Evolutionary conservation across 2,113 vertebrate species (phyloP).

Genomic region (Blennius ocellaris): DNA sequence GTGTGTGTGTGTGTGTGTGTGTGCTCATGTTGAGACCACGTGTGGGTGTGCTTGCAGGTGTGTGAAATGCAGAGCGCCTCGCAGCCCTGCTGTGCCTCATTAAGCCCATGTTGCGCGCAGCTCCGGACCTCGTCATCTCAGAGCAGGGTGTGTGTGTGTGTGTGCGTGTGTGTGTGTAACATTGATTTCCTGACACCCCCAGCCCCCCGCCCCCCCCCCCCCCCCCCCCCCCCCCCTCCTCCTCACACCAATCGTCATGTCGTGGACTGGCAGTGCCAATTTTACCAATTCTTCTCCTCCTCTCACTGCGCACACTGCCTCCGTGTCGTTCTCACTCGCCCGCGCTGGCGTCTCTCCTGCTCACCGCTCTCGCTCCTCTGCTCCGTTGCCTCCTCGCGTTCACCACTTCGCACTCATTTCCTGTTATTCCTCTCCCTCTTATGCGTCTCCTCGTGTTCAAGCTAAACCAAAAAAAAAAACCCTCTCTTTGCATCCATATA

Average conservation of each 20-base stretch:
- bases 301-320: slow-evolving; percentile 19
- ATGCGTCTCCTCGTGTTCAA: slow-evolving; percentile 16
- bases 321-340: background rate
- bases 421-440: slow-evolving; percentile 1
- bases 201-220: too few species aligned
- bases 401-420: slow-evolving; percentile 1
- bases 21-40: background rate
- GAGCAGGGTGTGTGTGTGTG: slow-evolving; percentile 37
- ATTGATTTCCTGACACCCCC: slow-evolving; percentile 80
- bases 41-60: slow-evolving; percentile 50
- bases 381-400: background rate
- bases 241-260: slow-evolving; percentile 46
- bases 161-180: slow-evolving; percentile 50
- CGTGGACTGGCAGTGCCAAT: slow-evolving; percentile 64
- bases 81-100: slow-evolving; percentile 82
- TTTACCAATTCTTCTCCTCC: slow-evolving; percentile 65
- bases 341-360: background rate
- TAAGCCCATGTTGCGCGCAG: slow-evolving; percentile 78
- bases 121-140: slow-evolving; percentile 76
- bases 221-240: too few species aligned
- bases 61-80: slow-evolving; percentile 56
- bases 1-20: too few species aligned
- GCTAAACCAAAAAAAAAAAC: slow-evolving; percentile 30
- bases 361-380: slow-evolving; percentile 7
- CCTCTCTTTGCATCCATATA: slow-evolving; percentile 25